A percentile compares a stretch with the other conserved stretches of the same genome.
Evolutionary conservation across 2,888 invertebrate genomes (phyloP).

Genomic region (Onchidella celtica): DNA sequence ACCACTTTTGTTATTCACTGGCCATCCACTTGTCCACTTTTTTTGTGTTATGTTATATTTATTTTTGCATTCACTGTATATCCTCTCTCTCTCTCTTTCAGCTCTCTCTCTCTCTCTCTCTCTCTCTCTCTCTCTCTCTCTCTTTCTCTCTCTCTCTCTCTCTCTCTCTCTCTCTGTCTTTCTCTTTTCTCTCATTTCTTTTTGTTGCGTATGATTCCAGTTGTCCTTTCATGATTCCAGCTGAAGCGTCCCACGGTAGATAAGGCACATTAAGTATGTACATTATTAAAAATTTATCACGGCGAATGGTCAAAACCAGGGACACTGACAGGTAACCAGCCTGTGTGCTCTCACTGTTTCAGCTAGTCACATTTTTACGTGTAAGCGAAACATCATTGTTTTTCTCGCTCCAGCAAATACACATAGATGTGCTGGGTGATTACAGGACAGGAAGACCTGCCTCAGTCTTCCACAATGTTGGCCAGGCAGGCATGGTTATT

Average conservation of each 20-base stretch:
- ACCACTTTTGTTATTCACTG: no score
- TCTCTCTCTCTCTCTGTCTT: not conserved
- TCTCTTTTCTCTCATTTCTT: not conserved
- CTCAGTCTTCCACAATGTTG: no score
- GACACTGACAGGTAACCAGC: not conserved
- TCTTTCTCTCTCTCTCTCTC: slow-evolving; percentile 23
- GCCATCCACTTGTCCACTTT: not conserved
- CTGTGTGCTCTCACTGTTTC: not conserved
- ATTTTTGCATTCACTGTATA: not conserved
- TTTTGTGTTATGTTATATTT: not conserved
- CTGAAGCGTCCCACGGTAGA: no score
- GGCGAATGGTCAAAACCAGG: no score
- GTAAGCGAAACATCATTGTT: not conserved
- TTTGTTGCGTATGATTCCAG: no score
- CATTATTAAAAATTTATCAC: no score
- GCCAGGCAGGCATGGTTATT: no score
- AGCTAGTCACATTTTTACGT: not conserved
- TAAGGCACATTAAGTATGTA: no score
- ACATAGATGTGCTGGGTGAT: no score
- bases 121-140: slow-evolving; percentile 6
- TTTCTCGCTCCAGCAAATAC: no score
- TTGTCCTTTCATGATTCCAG: no score
- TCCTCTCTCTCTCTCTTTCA: not conserved
- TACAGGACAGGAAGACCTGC: no score
- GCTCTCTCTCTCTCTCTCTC: not conserved